Base-by-base conservation (phyloP, 1,140 invertebrate genomes). In the Hesperophylax magnus region DNA sequence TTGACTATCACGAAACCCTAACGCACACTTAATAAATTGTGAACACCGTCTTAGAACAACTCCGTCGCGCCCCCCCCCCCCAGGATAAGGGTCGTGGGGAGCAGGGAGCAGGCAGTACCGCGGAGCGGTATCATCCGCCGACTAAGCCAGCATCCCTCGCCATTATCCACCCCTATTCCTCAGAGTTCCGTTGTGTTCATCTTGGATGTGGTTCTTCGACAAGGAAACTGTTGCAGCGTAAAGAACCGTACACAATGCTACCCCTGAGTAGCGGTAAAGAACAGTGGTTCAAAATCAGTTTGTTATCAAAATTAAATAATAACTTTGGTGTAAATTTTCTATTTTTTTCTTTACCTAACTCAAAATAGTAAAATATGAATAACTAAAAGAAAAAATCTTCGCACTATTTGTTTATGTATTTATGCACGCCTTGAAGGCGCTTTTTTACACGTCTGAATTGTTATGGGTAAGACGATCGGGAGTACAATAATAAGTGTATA, bases 191-290 rank as follows among this genome's bases (percentile, higher is more conserved):
- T 11, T 34, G 31, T 75, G 72, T 58, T 75, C 54, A 60, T 75
- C 72, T 75, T 75, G 52, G 72, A 75, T 79, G 78, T 65, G 67
- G 67, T 79, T 74, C 63, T 53, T 54, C 69, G 67, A 63, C 67
- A 63, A 54, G 69, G 78, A 74, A 74, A 74, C 69, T 79, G 69
- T 79, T 79, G 78, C 78, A 79, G 69, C 58, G 78, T 47, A 79
- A 79, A 79, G 78, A 79, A 79, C 65, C 53, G 47, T 11, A 74
- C 78, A 79, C 56, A 74, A 79, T 53, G 78, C 56, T 54, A 52
- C 67, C 78, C 78, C 47, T 27, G 34, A 78, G 61, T 31, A 47
- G 52, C 61, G 20, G 71, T 54, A 18, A 65, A n/a, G 9, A 17
- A 24, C 24, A 24, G 61, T 17, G 24, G 24, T 24, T 65, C n/a